Evolutionary conservation across 2,113 vertebrate genomes (phyloP).

Genomic region (Lates calcarifer): DNA sequence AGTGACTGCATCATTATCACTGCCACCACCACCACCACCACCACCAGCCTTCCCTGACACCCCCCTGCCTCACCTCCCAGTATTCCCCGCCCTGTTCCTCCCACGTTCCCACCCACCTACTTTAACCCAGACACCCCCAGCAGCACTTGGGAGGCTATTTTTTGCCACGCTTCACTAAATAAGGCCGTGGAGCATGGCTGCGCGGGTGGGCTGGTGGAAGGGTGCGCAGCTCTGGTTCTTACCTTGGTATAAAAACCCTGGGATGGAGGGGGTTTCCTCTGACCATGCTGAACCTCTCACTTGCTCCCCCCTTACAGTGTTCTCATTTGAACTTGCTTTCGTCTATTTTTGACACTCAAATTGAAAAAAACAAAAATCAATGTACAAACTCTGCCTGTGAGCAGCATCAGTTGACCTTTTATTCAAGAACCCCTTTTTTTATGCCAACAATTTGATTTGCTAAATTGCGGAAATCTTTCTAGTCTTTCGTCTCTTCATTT

Average conservation of each 20-base stretch:
- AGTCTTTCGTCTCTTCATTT: slow-evolving; percentile 17
- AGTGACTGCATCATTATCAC: slow-evolving; percentile 66
- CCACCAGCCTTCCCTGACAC: slow-evolving; percentile 20
- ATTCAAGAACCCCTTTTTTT: slow-evolving; percentile 12
- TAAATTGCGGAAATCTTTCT: neutral
- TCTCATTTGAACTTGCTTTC: neutral
- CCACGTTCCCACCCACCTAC: slow-evolving; percentile 55
- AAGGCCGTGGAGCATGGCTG: slow-evolving; percentile 87
- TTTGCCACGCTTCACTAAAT: slow-evolving; percentile 98
- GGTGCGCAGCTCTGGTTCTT: slow-evolving; percentile 83
- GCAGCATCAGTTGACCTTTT: slow-evolving; percentile 37
- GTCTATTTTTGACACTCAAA: slow-evolving; percentile 13
- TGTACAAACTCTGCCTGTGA: slow-evolving; percentile 19
- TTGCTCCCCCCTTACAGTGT: slow-evolving; percentile 7
- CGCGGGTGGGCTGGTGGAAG: slow-evolving; percentile 61
- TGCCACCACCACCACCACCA: slow-evolving; percentile 36
- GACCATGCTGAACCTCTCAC: slow-evolving; percentile 74
- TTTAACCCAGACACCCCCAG: slow-evolving; percentile 48
- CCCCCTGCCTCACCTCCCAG: slow-evolving; percentile 38
- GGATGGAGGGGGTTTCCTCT: slow-evolving; percentile 86
- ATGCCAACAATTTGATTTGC: slow-evolving; percentile 14
- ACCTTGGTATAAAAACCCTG: slow-evolving; percentile 91
- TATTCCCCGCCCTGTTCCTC: slow-evolving; percentile 43
- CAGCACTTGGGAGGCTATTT: slow-evolving; percentile 93
- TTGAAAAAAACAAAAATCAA: slow-evolving; percentile 10